Percentiles rank a stretch among this genome's conserved stretches.
Conservation (phyloP, 1,140 invertebrate genomes). For the Anastatus disparis region DNA sequence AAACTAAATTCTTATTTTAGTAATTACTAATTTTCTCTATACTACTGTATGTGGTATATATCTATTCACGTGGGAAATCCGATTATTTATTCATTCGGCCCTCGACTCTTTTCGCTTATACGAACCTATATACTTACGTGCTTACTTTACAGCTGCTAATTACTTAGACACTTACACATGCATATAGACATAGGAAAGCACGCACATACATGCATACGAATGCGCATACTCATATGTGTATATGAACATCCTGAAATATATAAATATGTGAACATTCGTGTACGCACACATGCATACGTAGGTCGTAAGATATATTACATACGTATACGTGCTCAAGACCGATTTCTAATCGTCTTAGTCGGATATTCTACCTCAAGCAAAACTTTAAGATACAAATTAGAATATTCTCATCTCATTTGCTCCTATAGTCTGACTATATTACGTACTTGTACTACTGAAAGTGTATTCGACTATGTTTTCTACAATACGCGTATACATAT, state of each 20-base stretch:
- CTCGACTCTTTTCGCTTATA: background rate
- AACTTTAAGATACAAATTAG: constrained; percentile 1
- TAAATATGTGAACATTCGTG: background rate
- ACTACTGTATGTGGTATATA: background rate
- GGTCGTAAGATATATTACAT: too few species aligned
- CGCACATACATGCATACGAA: too few species aligned
- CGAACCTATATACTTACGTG: background rate
- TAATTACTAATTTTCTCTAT: background rate
- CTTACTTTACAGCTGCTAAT: constrained; percentile 8
- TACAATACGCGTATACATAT: too few species aligned
- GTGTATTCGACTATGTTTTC: too few species aligned
- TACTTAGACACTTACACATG: background rate
- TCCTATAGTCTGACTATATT: too few species aligned
- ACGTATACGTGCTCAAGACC: too few species aligned
- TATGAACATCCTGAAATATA: too few species aligned
- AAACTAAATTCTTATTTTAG: too few species aligned
- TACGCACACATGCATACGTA: background rate
- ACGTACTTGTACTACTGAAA: too few species aligned
- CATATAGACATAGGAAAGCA: too few species aligned
- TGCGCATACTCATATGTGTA: too few species aligned
- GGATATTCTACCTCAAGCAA: background rate
- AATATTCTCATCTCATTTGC: too few species aligned
- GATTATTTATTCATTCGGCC: constrained; percentile 27
- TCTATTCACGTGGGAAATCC: background rate
- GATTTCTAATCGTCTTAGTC: constrained; percentile 17